Conservation (phyloP, 2,113 vertebrate genomes). For the Microcebus murinus region DNA sequence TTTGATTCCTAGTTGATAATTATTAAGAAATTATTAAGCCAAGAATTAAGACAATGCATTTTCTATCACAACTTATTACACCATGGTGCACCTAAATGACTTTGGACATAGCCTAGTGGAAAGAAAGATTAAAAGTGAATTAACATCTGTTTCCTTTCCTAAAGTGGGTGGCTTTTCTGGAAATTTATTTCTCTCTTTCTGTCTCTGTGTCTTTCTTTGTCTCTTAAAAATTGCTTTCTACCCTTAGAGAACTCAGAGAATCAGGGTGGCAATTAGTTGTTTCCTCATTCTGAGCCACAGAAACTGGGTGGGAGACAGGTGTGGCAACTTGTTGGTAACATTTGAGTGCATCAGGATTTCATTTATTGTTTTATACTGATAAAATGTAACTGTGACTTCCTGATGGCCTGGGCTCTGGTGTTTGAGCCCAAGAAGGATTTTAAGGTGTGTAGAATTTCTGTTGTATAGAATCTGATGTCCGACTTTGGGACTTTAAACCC, state of each 20-base stretch:
- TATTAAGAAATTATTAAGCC: slow-evolving; percentile 10
- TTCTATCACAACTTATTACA: background rate
- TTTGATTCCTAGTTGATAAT: background rate
- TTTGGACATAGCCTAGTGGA: background rate
- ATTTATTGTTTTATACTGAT: background rate
- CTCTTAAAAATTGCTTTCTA: background rate
- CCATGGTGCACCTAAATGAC: background rate
- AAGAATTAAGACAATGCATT: background rate
- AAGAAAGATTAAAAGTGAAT: slow-evolving; percentile 31
- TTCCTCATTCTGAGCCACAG: background rate
- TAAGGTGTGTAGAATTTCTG: background rate
- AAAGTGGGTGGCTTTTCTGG: background rate
- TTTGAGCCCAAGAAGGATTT: background rate
- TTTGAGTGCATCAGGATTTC: background rate
- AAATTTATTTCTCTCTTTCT: background rate
- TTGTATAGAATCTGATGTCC: background rate
- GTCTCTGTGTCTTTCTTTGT: background rate
- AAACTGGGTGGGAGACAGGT: background rate
- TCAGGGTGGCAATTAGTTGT: background rate
- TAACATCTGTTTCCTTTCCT: background rate
- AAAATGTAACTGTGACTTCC: background rate
- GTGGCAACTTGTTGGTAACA: background rate
- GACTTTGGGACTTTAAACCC: background rate
- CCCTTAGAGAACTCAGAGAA: background rate
- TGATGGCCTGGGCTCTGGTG: background rate